These are phyloP conservation scores for Nasonia vitripennis DNA, from an alignment of 1,140 invertebrate genomes.

Conservation along the genomic window DNA sequence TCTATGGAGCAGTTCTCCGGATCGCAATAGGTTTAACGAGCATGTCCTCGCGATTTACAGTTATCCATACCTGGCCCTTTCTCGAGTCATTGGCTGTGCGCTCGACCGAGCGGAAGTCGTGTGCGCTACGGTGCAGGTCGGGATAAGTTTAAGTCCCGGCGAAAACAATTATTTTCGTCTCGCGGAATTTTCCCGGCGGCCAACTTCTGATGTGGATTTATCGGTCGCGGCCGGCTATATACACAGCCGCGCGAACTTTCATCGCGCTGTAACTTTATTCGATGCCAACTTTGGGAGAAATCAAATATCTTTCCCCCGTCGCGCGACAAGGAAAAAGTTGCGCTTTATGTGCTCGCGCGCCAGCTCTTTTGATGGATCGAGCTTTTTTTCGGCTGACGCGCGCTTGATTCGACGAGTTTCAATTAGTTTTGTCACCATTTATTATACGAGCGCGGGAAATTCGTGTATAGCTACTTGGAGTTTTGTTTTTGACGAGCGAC, in stretches of 20 bases:
- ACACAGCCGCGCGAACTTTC: background rate
- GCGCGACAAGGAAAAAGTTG: background rate
- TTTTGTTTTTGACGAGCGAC: too few species aligned
- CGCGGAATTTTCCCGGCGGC: background rate
- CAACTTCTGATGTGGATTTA: background rate
- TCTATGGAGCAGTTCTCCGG: background rate
- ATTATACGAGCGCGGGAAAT: background rate
- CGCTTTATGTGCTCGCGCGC: background rate
- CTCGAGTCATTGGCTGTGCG: constrained; percentile 38
- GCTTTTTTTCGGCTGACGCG: background rate
- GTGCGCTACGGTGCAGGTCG: background rate
- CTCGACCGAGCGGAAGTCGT: constrained; percentile 28
- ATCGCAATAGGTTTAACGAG: constrained; percentile 50
- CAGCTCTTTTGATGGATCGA: background rate
- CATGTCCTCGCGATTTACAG: constrained; percentile 49
- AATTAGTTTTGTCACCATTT: background rate
- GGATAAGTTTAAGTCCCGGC: constrained; percentile 22
- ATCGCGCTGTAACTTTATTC: background rate
- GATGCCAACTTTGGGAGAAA: background rate
- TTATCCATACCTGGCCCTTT: background rate
- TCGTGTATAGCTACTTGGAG: too few species aligned
- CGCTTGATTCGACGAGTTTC: background rate
- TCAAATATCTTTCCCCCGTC: background rate
- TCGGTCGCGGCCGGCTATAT: background rate
- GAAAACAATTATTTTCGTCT: constrained; percentile 28